These are phyloP conservation scores for Empidonax traillii DNA, from an alignment of 2,113 vertebrate species.

Conservation along the genomic window DNA sequence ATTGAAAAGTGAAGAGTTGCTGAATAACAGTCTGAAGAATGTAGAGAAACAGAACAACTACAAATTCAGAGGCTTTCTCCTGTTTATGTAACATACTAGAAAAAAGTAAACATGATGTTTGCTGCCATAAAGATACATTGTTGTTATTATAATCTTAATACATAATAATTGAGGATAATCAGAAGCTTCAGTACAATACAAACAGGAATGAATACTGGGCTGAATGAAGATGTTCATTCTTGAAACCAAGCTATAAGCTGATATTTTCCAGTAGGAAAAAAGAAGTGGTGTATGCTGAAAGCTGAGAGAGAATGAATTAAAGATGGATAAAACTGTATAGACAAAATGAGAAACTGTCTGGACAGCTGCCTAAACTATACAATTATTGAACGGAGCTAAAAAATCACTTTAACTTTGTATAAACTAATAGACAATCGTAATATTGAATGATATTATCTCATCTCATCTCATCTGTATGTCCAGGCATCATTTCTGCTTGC, in stretches of 20 bases:
- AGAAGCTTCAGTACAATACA: neutral
- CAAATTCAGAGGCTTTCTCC: neutral
- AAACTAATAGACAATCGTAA: neutral
- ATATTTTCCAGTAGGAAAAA: neutral
- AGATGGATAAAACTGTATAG: neutral
- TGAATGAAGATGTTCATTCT: neutral
- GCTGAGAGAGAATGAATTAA: neutral
- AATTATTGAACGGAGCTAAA: neutral
- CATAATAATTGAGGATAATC: neutral
- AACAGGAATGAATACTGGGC: neutral
- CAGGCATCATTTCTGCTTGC: neutral
- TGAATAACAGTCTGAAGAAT: neutral
- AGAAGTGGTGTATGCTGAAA: neutral
- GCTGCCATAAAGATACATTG: neutral
- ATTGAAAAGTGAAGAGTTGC: neutral
- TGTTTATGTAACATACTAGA: neutral
- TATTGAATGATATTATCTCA: neutral
- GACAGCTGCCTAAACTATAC: neutral
- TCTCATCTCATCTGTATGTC: neutral
- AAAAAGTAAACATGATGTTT: neutral
- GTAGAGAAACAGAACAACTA: neutral
- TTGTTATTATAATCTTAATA: neutral
- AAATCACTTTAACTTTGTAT: neutral
- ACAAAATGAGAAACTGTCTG: neutral
- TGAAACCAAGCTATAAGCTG: neutral